Evolutionary conservation across 1,140 invertebrate genomes (phyloP), one percentile per base, ranked within the genome.

Genomic region (Orchestia grillus): DNA sequence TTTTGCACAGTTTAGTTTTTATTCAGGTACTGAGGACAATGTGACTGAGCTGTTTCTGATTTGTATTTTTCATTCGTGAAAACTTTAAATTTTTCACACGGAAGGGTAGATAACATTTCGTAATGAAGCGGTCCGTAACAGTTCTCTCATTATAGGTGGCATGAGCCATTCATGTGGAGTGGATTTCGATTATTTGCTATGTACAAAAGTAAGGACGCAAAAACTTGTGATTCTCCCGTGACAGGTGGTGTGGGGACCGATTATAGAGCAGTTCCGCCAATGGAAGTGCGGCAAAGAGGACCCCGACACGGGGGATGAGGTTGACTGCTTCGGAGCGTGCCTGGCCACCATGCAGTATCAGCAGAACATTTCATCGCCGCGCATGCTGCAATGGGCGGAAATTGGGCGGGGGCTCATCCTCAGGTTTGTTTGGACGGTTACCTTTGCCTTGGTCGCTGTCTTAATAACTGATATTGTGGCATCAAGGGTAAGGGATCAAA

Each of bases 181-280:
- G 47, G 19, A 53, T 19, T 8, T 53, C 28, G 62, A 77, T 77
- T 36, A 77, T 15, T 77, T 77, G 1, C 36, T 15, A 3, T 19
- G 62, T 28, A 77, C 15, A 77, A 36, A 77, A 36, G 36, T 77
- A 36, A 77, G 28, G 11, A 28, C 11, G 11, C 28, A 23, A 23
- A 77, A 77, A 77, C 1, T 28, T 77, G 62, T 3, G 11, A 77
- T 36, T 8, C 28, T 77, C 62, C 28, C 36, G 41, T 44, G 6
- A 44, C 92, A 94, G 92, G 43, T 94, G 44, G 92, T 94, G 36
- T 94, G 92, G 92, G 92, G 92, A 19, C 92, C 92, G 40, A 44
- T 94, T 11, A 44, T 94, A 0, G 43, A 94, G 44, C 43, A 94
- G 92, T 94, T 47, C 92, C 92, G 44, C 36, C 41, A 94, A 40